Conservation (phyloP, 2,113 vertebrate species). For the Platysteira castanea region DNA sequence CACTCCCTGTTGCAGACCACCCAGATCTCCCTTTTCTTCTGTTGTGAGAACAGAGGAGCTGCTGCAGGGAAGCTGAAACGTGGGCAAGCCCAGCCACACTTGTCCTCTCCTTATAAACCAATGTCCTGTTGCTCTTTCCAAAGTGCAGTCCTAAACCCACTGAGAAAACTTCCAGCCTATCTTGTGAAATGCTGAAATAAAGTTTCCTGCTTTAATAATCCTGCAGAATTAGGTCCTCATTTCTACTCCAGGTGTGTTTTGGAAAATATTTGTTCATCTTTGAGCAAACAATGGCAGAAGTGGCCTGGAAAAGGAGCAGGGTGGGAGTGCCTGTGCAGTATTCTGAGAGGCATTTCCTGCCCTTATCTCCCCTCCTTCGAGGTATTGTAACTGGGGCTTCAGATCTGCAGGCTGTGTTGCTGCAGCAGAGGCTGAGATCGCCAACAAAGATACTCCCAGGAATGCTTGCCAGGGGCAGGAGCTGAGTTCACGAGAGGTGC, state of each 20-base stretch:
- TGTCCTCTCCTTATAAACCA: not conserved
- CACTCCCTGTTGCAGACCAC: not conserved
- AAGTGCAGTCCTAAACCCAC: not conserved
- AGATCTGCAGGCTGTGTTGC: slow-evolving; percentile 13
- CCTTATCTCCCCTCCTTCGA: slow-evolving; percentile 33
- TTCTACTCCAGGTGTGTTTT: slow-evolving; percentile 11
- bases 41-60: not conserved
- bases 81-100: fast-evolving
- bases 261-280: slow-evolving; percentile 36
- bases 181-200: not conserved
- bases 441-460: slow-evolving; percentile 34
- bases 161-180: not conserved
- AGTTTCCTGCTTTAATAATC: not conserved
- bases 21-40: not conserved
- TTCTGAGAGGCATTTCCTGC: slow-evolving; percentile 52
- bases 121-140: not conserved
- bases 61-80: not conserved
- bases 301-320: slow-evolving; percentile 7
- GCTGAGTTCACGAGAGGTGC: not conserved
- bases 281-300: slow-evolving; percentile 35
- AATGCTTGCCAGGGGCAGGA: not conserved
- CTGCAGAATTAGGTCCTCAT: not conserved
- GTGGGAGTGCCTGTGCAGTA: slow-evolving; percentile 31
- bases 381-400: slow-evolving; percentile 31
- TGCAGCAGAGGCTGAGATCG: not conserved